These are phyloP conservation scores for Hemiprocne comata DNA, from an alignment of 2,113 vertebrate species.

Conservation along the genomic window DNA sequence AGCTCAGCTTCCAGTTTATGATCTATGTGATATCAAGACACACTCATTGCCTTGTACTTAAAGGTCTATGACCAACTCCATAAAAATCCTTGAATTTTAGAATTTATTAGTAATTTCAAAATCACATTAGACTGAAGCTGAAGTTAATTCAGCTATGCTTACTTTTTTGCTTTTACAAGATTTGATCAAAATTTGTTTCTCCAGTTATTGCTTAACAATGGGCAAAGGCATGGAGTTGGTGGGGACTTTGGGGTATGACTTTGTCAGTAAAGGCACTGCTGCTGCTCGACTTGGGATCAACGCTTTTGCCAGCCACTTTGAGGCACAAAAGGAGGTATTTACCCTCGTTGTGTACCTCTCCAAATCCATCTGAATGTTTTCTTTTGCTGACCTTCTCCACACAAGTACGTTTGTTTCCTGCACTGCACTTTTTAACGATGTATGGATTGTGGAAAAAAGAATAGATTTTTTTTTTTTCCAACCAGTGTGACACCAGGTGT, in stretches of 20 bases:
- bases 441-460: background rate
- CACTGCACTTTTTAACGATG: background rate
- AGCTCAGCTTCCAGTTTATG: slow-evolving; percentile 58
- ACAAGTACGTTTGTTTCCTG: background rate
- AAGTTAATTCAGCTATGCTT: slow-evolving; percentile 41
- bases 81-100: slow-evolving; percentile 61
- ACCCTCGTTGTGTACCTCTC: background rate
- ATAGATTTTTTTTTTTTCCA: background rate
- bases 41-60: slow-evolving; percentile 29
- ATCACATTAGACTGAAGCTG: slow-evolving; percentile 43
- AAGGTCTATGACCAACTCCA: slow-evolving; percentile 60
- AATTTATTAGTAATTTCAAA: slow-evolving; percentile 54
- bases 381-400: background rate
- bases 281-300: background rate
- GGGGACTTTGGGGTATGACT: background rate
- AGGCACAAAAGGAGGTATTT: background rate
- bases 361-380: background rate
- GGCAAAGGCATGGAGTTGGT: background rate
- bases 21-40: slow-evolving; percentile 53
- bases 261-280: background rate
- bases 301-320: background rate
- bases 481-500: background rate
- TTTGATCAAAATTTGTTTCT: slow-evolving; percentile 48
- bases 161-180: slow-evolving; percentile 54
- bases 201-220: background rate